Conservation (phyloP, 2,888 invertebrate genomes). For the Nasonia oneida region DNA sequence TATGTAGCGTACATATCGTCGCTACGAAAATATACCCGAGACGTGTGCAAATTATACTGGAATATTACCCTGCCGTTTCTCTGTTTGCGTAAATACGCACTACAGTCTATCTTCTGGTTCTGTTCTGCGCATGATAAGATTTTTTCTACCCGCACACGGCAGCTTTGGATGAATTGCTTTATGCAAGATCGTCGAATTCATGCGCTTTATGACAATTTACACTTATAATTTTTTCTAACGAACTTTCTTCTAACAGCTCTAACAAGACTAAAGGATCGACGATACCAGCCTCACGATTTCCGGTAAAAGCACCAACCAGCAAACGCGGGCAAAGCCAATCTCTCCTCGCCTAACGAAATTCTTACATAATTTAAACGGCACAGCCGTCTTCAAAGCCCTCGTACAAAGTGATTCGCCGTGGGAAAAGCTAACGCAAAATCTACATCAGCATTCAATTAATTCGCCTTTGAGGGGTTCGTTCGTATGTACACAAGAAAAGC, state of each 20-base stretch:
- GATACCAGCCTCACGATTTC: background rate
- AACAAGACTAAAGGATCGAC: background rate
- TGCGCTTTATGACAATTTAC: background rate
- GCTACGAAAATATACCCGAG: slow-evolving; percentile 31
- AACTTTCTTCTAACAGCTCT: background rate
- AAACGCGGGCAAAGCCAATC: background rate
- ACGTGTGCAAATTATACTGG: background rate
- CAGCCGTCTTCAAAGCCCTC: background rate
- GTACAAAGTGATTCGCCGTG: background rate
- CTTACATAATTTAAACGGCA: background rate
- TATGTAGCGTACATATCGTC: slow-evolving; percentile 19
- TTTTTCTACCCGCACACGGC: background rate
- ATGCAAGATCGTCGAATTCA: slow-evolving; percentile 9
- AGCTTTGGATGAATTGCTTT: background rate
- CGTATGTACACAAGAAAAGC: background rate
- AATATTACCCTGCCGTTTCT: slow-evolving; percentile 37
- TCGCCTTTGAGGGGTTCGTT: slow-evolving; percentile 16
- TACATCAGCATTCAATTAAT: slow-evolving; percentile 43
- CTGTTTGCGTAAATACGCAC: slow-evolving; percentile 25
- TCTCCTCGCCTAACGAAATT: background rate
- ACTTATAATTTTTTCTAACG: background rate
- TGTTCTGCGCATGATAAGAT: slow-evolving; percentile 20
- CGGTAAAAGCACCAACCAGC: background rate
- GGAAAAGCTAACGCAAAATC: background rate
- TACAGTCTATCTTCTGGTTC: background rate